phyloP scores from a whole-genome alignment of 1,140 invertebrate genomes.

The Leptinotarsa undecemlineata region DNA sequence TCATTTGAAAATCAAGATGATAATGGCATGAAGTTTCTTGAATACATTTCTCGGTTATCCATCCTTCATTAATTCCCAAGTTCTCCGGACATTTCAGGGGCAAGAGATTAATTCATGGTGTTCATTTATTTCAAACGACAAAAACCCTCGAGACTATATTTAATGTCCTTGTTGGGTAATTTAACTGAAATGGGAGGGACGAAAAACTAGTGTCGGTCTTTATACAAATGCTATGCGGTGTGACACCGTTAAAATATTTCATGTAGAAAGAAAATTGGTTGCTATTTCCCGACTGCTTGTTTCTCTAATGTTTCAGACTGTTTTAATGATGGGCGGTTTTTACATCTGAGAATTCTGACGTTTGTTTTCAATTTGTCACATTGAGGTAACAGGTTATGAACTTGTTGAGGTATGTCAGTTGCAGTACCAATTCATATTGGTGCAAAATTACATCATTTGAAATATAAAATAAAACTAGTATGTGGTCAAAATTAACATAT shows the following conservation, averaged over 20 bases:
- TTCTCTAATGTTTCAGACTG: background rate
- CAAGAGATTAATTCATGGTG: constrained; percentile 1
- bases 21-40: no score
- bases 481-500: no score
- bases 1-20: no score
- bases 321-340: no score
- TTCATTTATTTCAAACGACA: background rate
- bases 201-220: constrained; percentile 2
- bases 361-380: no score
- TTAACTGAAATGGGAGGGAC: background rate
- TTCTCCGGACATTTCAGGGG: background rate
- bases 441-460: no score
- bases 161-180: constrained; percentile 3
- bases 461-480: no score
- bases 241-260: constrained; percentile 6
- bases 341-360: no score
- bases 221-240: constrained; percentile 5
- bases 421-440: no score
- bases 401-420: no score
- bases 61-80: background rate
- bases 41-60: no score
- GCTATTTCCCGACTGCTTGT: background rate
- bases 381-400: no score
- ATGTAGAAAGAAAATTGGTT: background rate
- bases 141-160: constrained; percentile 3